These are phyloP conservation scores for Atethmia centrago DNA, from an alignment of 2,888 invertebrate genomes.

Conservation along the genomic window DNA sequence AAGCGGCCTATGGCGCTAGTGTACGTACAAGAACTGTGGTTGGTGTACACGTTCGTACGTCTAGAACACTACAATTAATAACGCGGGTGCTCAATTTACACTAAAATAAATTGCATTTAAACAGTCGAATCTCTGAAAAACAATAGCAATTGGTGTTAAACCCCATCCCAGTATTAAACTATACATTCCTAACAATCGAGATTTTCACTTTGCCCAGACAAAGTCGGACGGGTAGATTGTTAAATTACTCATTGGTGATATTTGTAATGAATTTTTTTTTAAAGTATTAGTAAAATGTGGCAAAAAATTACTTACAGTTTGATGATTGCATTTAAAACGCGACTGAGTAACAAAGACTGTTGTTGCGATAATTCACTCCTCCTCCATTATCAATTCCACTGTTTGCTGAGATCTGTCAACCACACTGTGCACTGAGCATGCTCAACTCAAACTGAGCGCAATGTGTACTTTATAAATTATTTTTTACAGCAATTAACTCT, in stretches of 20 bases:
- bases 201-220: constrained; percentile 79
- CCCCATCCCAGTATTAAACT: constrained; percentile 85
- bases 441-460: constrained; percentile 21
- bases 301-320: constrained; percentile 78
- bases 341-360: constrained; percentile 85
- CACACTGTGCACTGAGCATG: constrained; percentile 30
- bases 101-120: constrained; percentile 70
- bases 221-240: constrained; percentile 76
- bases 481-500: constrained; percentile 49
- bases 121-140: constrained; percentile 74
- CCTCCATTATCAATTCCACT: constrained; percentile 54
- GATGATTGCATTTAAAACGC: constrained; percentile 82
- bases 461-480: constrained; percentile 51
- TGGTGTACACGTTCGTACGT: constrained; percentile 59
- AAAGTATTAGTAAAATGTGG: constrained; percentile 86
- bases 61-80: constrained; percentile 48
- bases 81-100: constrained; percentile 71
- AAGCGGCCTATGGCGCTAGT: constrained; percentile 22
- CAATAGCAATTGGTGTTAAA: constrained; percentile 65
- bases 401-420: constrained; percentile 51
- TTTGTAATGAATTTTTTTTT: constrained; percentile 79
- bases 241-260: constrained; percentile 88
- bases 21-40: constrained; percentile 1
- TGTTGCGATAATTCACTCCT: constrained; percentile 80
- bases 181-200: constrained; percentile 88